phyloP scores from a whole-genome alignment of 2,113 vertebrate genomes.

The Elachura formosa region DNA sequence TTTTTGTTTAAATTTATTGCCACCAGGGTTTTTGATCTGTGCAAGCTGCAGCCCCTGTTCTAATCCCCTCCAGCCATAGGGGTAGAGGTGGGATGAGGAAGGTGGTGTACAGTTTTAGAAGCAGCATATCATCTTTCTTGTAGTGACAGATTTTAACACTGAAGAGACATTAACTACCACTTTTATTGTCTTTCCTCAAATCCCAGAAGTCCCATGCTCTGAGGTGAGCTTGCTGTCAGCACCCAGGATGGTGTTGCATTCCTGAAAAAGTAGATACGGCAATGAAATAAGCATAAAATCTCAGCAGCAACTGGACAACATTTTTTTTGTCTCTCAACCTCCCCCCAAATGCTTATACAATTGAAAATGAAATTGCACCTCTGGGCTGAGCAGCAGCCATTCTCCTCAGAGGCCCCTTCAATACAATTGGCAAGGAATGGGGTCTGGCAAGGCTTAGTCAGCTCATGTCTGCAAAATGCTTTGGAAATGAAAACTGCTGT shows the following conservation, averaged over 20 bases:
- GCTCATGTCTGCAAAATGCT: neutral
- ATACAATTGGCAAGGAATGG: slow-evolving; percentile 1
- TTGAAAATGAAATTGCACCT: slow-evolving; percentile 36
- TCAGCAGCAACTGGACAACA: neutral
- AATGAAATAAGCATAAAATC: neutral
- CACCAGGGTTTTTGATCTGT: neutral
- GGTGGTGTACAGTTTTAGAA: neutral
- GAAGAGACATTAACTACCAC: neutral
- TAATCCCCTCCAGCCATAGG: neutral
- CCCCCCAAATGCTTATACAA: neutral
- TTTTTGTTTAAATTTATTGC: neutral
- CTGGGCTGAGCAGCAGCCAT: neutral
- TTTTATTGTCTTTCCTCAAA: neutral
- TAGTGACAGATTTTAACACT: neutral
- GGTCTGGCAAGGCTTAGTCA: slow-evolving; percentile 21
- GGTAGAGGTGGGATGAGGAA: neutral
- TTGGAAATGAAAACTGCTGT: slow-evolving; percentile 19
- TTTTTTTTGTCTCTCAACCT: neutral
- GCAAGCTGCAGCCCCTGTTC: neutral
- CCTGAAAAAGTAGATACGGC: neutral
- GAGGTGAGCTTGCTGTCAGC: neutral
- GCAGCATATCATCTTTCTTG: neutral
- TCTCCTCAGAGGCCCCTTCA: slow-evolving; percentile 38
- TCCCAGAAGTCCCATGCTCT: neutral
- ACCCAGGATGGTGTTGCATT: neutral